phyloP scores from a whole-genome alignment of 2,797 vertebrate genomes.

The Enteromius thamalakanensis region DNA sequence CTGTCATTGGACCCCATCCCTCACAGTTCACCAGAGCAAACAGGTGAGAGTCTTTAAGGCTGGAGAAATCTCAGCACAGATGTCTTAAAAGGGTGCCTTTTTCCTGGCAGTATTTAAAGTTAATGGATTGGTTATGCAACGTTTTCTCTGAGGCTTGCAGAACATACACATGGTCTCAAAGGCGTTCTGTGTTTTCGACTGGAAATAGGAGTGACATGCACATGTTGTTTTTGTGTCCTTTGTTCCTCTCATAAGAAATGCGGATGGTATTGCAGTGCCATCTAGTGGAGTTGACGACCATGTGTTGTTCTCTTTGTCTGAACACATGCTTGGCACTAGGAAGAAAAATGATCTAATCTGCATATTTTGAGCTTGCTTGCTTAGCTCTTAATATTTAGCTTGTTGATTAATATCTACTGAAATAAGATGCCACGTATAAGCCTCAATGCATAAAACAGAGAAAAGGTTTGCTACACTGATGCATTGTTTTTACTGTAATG shows the following conservation, averaged over 20 bases:
- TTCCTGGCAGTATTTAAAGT: background rate
- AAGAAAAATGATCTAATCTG: slow-evolving; percentile 4
- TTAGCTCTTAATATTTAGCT: background rate
- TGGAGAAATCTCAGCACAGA: background rate
- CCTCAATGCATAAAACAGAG: background rate
- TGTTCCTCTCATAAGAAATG: background rate
- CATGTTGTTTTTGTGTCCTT: slow-evolving; percentile 42
- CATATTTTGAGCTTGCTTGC: background rate
- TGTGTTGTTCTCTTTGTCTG: slow-evolving; percentile 45
- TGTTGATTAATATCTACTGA: background rate
- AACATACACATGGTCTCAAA: slow-evolving; percentile 6
- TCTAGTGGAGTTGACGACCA: slow-evolving; percentile 57
- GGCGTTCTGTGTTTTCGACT: background rate
- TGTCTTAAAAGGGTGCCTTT: background rate
- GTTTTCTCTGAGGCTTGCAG: slow-evolving; percentile 9
- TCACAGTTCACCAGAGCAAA: slow-evolving; percentile 66
- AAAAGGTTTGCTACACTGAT: background rate
- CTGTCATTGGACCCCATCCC: slow-evolving; percentile 76
- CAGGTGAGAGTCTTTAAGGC: slow-evolving; percentile 64
- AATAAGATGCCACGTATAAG: background rate
- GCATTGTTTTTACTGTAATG: background rate
- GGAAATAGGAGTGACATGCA: slow-evolving; percentile 30
- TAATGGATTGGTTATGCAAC: background rate
- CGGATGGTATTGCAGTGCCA: slow-evolving; percentile 51
- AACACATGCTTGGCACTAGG: slow-evolving; percentile 33